Base-by-base conservation (phyloP, 2,888 invertebrate species). In the Eristalis pertinax region DNA sequence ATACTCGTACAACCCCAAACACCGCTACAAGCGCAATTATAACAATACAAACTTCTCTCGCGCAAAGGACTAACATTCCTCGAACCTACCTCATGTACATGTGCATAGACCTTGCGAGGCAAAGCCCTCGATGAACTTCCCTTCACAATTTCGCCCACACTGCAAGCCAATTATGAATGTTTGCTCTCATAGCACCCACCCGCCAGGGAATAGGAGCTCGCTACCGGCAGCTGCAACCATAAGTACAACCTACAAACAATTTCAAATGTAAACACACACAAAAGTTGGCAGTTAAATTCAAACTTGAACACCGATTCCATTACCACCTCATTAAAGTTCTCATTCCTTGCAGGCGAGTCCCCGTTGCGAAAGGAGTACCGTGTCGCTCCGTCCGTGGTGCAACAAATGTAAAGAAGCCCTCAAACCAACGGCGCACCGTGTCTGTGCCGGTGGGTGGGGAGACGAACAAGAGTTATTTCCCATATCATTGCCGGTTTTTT, bases 241-340 rank as follows among this genome's bases (percentile, higher is more conserved):
- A 83, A 83, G 70, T 75, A 86, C 65, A 74, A 78, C 74, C 74
- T 83, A 83, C 67, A 83, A 86, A 86, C 83, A 79, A 78, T 83
- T 83, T 78, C 70, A 74, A 79, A 83, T 74, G 83, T 78, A 86
- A 86, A 75, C 72, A 78, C 75, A 86, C 83, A 83, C 86, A 78
- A 75, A 79, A 79, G 24, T 86, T 72, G 58, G 78, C 78, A 58
- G 83, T 75, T 75, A 83, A 83, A 72, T 79, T 83, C 67, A 86
- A 86, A 83, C 78, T 83, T 74, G 78, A 86, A 74, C 73, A 83
- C 69, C 70, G 70, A 86, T 86, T 75, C 83, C 74, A 83, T 78
- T 70, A 83, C 78, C 83, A 79, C 83, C 78, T 86, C 74, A 77
- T 86, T 82, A 82, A 50, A 65, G 35, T 29, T 13, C 11, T 26